Base-by-base conservation (phyloP, 2,888 invertebrate species). In the Fissipunctia ypsillon region DNA sequence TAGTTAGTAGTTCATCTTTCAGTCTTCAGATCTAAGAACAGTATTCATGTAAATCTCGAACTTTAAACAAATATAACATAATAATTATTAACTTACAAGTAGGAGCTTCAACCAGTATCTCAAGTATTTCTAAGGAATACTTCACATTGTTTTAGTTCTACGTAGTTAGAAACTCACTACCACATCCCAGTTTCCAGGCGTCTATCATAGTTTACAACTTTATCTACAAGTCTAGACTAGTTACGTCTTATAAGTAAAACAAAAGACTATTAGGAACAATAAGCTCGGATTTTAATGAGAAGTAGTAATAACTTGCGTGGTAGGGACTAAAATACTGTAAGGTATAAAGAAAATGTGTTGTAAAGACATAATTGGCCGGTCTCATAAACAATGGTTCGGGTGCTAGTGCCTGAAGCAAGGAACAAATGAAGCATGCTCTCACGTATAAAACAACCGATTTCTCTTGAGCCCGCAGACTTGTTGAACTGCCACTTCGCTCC, bases 361-460 rank as follows among this genome's bases (percentile, higher is more conserved):
- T 93, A 91, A 94, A 93, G 91, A 94, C 92, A 92, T 95, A 95
- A 95, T 95, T 94, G 94, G 93, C 88, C 88, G 90, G 91, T 94
- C 92, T 90, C 89, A 91, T 93, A 95, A 93, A 94, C 95, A 95
- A 94, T 94, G 88, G 93, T 87, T 86, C 87, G 89, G 93, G 91
- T 92, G 93, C 94, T 90, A 88, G 90, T 87, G 94, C 95, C 94
- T 88, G 88, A 76, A 92, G 95, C 92, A 81, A 91, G 76, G 87
- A 91, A 90, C 92, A 94, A 95, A 95, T 93, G 94, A 94, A 95
- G 91, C 93, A 91, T 92, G 92, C 92, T 93, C 93, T 93, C 93
- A 94, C 93, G 93, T 93, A 90, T 78, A 88, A 87, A 83, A 50
- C 72, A 84, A 87, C 94, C 91, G 91, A 85, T 87, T 87, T 88